Conservation (phyloP, 2,113 vertebrate species). For the Saccopteryx bilineata region DNA sequence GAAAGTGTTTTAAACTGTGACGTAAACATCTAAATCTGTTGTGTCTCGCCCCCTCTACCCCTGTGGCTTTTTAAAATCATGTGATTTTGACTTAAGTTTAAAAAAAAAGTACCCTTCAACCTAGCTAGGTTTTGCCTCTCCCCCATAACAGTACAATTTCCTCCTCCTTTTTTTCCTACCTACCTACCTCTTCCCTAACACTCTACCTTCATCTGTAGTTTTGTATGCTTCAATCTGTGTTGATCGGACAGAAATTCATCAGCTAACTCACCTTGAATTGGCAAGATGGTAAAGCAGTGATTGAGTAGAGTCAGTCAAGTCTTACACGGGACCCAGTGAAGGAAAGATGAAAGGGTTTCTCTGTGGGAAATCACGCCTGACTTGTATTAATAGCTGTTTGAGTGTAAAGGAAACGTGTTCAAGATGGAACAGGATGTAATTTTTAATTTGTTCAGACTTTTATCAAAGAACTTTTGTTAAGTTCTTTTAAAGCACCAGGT, state of each 20-base stretch:
- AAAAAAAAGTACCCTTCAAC: background rate
- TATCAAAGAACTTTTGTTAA: conserved; percentile 25
- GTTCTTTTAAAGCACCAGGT: conserved; percentile 55
- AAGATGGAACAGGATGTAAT: background rate
- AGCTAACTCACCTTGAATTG: background rate
- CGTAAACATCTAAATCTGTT: conserved; percentile 17
- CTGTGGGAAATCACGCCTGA: conserved; percentile 32
- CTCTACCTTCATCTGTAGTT: background rate
- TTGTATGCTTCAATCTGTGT: background rate
- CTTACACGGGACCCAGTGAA: background rate
- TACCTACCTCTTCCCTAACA: background rate
- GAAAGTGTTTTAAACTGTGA: conserved; percentile 42
- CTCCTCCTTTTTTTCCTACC: background rate
- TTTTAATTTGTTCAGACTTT: conserved; percentile 38
- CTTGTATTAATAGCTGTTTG: conserved; percentile 23
- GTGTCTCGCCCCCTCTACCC: background rate
- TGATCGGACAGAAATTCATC: background rate
- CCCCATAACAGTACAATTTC: background rate
- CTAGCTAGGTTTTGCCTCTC: background rate
- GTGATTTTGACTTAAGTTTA: conserved; percentile 45
- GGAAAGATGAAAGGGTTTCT: conserved; percentile 32
- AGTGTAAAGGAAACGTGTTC: conserved; percentile 49
- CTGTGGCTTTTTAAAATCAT: conserved; percentile 68
- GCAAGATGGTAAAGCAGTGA: background rate
- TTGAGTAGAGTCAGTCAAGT: background rate